These are phyloP conservation scores for Trichogramma evanescens DNA, from an alignment of 2,888 invertebrate species.

Conservation along the genomic window DNA sequence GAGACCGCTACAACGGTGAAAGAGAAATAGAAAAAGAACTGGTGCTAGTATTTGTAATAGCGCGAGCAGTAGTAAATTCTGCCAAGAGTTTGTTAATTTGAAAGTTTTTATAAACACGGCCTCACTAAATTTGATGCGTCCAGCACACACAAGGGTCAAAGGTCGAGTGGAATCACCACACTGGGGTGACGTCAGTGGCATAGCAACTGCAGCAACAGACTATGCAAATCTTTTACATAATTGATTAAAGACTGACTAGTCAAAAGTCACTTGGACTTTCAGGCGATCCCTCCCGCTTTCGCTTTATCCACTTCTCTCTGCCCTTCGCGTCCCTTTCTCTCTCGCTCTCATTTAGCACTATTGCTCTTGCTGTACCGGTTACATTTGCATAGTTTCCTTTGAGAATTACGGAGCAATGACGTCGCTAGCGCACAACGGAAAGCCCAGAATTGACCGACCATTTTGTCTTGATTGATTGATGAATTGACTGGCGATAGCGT, in stretches of 20 bases:
- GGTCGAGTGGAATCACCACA: not conserved
- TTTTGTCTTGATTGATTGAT: too few relatives aligned
- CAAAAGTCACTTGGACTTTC: too few relatives aligned
- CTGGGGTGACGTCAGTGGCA: not conserved
- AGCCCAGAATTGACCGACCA: too few relatives aligned
- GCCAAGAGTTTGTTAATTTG: slow-evolving; percentile 29
- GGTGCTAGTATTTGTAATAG: not conserved
- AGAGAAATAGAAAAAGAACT: not conserved
- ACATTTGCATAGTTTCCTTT: too few relatives aligned
- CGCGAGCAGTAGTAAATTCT: not conserved
- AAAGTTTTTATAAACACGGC: slow-evolving; percentile 37
- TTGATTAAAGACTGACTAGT: slow-evolving; percentile 43
- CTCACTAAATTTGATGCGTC: slow-evolving; percentile 9
- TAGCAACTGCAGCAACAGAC: slow-evolving; percentile 13
- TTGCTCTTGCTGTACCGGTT: not conserved
- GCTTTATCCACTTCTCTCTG: not conserved
- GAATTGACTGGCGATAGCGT: too few relatives aligned
- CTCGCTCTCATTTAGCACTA: not conserved
- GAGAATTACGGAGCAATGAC: too few relatives aligned
- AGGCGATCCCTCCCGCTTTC: too few relatives aligned
- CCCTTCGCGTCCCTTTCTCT: not conserved
- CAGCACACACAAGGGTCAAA: not conserved
- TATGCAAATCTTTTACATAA: slow-evolving; percentile 44
- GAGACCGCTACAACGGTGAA: not conserved
- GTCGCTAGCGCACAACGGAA: too few relatives aligned